Evolutionary conservation across 2,888 invertebrate species (phyloP).

Genomic region (Elegia similella): DNA sequence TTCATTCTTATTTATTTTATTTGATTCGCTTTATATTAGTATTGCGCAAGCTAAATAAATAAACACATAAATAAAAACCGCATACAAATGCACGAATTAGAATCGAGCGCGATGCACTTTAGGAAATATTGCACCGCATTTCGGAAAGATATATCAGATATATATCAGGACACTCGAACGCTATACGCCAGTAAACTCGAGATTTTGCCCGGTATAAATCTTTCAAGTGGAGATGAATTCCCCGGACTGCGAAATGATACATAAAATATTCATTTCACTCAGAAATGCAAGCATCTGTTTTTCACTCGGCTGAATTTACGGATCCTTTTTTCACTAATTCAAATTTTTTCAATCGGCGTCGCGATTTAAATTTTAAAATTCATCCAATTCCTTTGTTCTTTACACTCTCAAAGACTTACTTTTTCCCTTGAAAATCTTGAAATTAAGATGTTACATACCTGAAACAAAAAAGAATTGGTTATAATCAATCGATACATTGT

Average conservation of each 20-base stretch:
- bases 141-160: conserved; percentile 26
- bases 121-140: conserved; percentile 47
- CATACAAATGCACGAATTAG: conserved; percentile 21
- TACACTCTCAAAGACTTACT: neutral
- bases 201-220: conserved; percentile 73
- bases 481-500: too few relatives aligned
- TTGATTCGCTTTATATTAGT: too few relatives aligned
- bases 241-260: conserved; percentile 71
- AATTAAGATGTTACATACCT: conserved; percentile 32
- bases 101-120: conserved; percentile 36
- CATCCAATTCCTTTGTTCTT: neutral
- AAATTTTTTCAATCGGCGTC: conserved; percentile 18
- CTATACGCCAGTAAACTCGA: conserved; percentile 57
- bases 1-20: too few relatives aligned
- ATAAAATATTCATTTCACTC: conserved; percentile 73
- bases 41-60: neutral
- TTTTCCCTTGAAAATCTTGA: conserved; percentile 10
- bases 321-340: conserved; percentile 34
- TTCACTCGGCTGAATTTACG: conserved; percentile 48
- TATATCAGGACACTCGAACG: conserved; percentile 53
- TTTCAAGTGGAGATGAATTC: conserved; percentile 73
- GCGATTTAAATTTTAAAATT: conserved; percentile 19
- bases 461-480: conserved; percentile 29
- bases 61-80: neutral
- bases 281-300: conserved; percentile 72